phyloP scores from a whole-genome alignment of 1,140 invertebrate genomes.

The Sminthurinus signatus region DNA sequence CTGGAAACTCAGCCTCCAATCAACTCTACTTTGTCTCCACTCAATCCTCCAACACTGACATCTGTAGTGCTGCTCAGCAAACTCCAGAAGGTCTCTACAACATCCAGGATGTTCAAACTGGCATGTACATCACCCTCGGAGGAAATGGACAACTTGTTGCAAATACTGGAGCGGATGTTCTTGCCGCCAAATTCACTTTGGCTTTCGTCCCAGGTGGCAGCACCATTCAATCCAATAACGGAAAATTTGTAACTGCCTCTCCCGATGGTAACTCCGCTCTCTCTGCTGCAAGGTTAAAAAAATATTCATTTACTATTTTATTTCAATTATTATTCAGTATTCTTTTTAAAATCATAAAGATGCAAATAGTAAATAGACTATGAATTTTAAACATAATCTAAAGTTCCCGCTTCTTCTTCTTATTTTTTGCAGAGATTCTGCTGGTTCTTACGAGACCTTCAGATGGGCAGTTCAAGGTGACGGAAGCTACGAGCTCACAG shows the following conservation, averaged over 20 bases:
- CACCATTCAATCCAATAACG: slow-evolving; percentile 8
- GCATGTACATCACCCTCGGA: slow-evolving; percentile 10
- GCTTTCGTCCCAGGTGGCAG: slow-evolving; percentile 27
- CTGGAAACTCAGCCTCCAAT: slow-evolving; percentile 33
- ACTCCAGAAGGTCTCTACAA: slow-evolving; percentile 27
- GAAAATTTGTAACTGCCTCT: slow-evolving; percentile 17
- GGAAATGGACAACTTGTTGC: slow-evolving; percentile 12
- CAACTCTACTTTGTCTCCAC: slow-evolving; percentile 32
- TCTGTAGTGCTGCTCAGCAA: slow-evolving; percentile 19
- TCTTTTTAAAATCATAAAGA: no score
- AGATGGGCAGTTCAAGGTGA: slow-evolving; percentile 15
- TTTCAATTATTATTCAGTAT: no score
- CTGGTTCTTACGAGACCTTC: slow-evolving; percentile 21
- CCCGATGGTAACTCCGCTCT: slow-evolving; percentile 6
- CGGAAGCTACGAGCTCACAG: slow-evolving; percentile 13
- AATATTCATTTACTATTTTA: no score
- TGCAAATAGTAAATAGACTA: no score
- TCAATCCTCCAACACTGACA: slow-evolving; percentile 18
- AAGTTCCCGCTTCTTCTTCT: no score
- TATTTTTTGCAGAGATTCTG: slow-evolving; percentile 7
- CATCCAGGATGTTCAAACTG: slow-evolving; percentile 31
- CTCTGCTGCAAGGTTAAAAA: slow-evolving; percentile 2
- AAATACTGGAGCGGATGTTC: slow-evolving; percentile 10
- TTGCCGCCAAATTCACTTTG: slow-evolving; percentile 22
- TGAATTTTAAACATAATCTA: no score